Evolutionary conservation across 2,113 vertebrate species (phyloP).

Genomic region (Amia ocellicauda): DNA sequence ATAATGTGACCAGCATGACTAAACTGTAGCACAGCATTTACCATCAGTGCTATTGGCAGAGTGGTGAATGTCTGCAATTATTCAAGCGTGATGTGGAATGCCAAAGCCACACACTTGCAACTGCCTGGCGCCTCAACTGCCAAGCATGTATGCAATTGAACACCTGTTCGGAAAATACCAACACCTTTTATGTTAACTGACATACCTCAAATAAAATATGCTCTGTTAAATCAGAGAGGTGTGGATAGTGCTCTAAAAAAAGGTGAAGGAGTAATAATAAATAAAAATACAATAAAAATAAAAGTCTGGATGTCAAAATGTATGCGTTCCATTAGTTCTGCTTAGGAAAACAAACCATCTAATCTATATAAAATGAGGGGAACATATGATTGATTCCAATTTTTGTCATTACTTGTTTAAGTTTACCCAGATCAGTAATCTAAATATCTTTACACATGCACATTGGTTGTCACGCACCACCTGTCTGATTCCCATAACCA

Average conservation of each 20-base stretch:
- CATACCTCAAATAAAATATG: not conserved
- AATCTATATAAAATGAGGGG: no score
- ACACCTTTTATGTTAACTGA: not conserved
- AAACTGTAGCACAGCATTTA: not conserved
- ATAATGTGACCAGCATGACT: slow-evolving; percentile 1
- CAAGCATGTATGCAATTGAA: not conserved
- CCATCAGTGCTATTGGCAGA: not conserved
- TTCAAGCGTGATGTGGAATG: not conserved
- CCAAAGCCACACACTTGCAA: not conserved
- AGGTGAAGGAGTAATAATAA: no score
- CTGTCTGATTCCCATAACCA: not conserved
- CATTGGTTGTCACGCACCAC: not conserved
- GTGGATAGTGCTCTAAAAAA: not conserved
- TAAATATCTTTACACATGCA: not conserved
- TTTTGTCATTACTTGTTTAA: no score
- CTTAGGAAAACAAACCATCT: not conserved
- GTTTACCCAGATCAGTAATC: not conserved
- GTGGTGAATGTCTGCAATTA: not conserved
- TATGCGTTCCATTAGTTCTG: not conserved
- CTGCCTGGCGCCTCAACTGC: not conserved
- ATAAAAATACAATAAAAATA: no score
- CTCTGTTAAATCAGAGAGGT: not conserved
- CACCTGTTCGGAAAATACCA: not conserved
- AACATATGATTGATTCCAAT: no score
- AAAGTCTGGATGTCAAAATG: not conserved